These are phyloP conservation scores for Nematopogon swammerdamellus DNA, from an alignment of 2,888 invertebrate genomes.

Conservation along the genomic window DNA sequence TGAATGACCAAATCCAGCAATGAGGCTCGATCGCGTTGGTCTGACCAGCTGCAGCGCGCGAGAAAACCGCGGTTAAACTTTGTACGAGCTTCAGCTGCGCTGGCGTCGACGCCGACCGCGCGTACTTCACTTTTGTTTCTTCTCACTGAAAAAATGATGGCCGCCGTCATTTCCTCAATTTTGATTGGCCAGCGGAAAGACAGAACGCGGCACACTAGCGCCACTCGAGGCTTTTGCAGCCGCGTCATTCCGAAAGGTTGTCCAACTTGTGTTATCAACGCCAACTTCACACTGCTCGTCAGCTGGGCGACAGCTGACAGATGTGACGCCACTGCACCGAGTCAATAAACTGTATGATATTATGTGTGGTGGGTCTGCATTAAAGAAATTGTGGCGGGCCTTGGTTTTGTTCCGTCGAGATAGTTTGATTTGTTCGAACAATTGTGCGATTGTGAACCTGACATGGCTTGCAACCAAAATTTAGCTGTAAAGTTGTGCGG, in stretches of 20 bases:
- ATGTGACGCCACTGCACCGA: constrained; percentile 30
- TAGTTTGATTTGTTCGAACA: too few species aligned
- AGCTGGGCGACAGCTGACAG: constrained; percentile 54
- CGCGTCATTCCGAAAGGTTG: neutral
- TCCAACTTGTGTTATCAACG: constrained; percentile 14
- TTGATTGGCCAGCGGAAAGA: constrained; percentile 27
- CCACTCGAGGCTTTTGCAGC: neutral
- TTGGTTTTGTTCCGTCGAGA: too few species aligned
- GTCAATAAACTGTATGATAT: constrained; percentile 28
- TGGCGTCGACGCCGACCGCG: constrained; percentile 22
- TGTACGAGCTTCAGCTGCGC: constrained; percentile 16
- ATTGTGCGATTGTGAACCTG: neutral
- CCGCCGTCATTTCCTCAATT: constrained; percentile 25
- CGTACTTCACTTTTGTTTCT: constrained; percentile 54
- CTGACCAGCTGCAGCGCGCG: constrained; percentile 28
- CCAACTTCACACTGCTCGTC: constrained; percentile 32
- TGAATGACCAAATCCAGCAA: too few species aligned
- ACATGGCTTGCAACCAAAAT: constrained; percentile 28
- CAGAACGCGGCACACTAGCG: constrained; percentile 7
- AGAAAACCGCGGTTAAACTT: constrained; percentile 56
- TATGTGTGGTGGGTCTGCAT: neutral
- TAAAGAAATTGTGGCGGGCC: too few species aligned
- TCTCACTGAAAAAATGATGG: constrained; percentile 26
- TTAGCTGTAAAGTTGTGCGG: constrained; percentile 59
- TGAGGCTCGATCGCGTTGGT: neutral